Evolutionary conservation across 2,113 vertebrate species (phyloP).

Genomic region (Nothoprocta perdicaria): DNA sequence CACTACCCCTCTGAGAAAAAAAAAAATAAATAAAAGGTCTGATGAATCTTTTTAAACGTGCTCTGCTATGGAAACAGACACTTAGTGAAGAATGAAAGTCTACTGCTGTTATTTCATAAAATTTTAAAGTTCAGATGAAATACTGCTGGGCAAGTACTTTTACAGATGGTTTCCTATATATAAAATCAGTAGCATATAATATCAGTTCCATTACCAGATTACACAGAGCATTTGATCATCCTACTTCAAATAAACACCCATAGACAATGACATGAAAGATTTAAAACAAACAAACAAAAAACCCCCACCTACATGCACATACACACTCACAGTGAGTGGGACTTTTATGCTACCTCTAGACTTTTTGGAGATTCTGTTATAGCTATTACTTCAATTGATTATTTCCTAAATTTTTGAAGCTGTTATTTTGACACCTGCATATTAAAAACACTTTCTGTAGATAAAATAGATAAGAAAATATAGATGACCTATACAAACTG

Average conservation of each 20-base stretch:
- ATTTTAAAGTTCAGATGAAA: background rate
- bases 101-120: background rate
- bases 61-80: background rate
- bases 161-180: background rate
- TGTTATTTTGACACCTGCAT: background rate
- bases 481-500: background rate
- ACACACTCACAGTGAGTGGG: too few relatives aligned
- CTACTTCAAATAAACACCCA: background rate
- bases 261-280: background rate
- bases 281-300: too few relatives aligned
- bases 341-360: background rate
- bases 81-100: background rate
- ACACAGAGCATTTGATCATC: background rate
- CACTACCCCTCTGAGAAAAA: background rate
- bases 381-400: background rate
- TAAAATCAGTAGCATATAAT: background rate
- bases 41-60: background rate
- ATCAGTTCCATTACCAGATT: background rate
- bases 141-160: background rate
- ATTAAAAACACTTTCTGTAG: background rate
- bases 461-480: background rate
- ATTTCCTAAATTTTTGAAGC: background rate
- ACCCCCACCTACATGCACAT: too few relatives aligned
- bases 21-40: background rate
- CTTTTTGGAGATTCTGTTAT: background rate